Evolutionary conservation across 2,113 vertebrate genomes (phyloP).

Genomic region (Siniperca chuatsi): DNA sequence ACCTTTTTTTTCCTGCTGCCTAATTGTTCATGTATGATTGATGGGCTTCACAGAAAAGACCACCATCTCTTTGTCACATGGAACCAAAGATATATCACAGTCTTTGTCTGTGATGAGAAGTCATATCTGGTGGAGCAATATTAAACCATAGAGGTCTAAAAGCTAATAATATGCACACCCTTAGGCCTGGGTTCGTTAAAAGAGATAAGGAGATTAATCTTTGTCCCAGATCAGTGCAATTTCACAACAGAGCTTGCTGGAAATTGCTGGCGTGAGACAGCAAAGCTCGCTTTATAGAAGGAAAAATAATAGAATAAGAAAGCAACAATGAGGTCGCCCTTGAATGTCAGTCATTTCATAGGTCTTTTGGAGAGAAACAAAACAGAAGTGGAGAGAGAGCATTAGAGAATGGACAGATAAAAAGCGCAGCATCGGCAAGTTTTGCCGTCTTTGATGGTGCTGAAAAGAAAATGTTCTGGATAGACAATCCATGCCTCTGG

Average conservation of each 20-base stretch:
- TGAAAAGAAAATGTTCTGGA: constrained; percentile 72
- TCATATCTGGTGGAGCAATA: constrained; percentile 61
- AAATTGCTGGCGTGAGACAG: constrained; percentile 47
- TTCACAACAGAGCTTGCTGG: constrained; percentile 41
- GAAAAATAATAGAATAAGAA: constrained; percentile 32
- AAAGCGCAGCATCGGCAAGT: constrained; percentile 64
- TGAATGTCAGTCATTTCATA: constrained; percentile 56
- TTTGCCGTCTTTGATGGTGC: constrained; percentile 68
- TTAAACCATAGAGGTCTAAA: constrained; percentile 66
- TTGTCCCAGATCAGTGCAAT: constrained; percentile 62
- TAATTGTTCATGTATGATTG: constrained; percentile 66
- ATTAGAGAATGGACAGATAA: constrained; percentile 53
- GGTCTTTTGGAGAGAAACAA: constrained; percentile 50
- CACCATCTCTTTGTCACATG: constrained; percentile 27
- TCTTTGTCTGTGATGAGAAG: constrained; percentile 51
- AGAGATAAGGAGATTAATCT: constrained; percentile 69
- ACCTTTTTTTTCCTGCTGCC: constrained; percentile 32
- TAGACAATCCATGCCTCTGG: constrained; percentile 74
- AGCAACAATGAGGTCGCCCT: constrained; percentile 52
- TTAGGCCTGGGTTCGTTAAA: constrained; percentile 60
- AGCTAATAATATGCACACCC: constrained; percentile 74
- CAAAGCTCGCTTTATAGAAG: constrained; percentile 27
- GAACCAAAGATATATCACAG: constrained; percentile 38
- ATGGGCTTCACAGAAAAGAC: constrained; percentile 47
- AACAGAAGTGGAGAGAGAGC: constrained; percentile 21